Evolutionary conservation across 1,140 invertebrate species (phyloP).

Genomic region (Camponotus vicinus): DNA sequence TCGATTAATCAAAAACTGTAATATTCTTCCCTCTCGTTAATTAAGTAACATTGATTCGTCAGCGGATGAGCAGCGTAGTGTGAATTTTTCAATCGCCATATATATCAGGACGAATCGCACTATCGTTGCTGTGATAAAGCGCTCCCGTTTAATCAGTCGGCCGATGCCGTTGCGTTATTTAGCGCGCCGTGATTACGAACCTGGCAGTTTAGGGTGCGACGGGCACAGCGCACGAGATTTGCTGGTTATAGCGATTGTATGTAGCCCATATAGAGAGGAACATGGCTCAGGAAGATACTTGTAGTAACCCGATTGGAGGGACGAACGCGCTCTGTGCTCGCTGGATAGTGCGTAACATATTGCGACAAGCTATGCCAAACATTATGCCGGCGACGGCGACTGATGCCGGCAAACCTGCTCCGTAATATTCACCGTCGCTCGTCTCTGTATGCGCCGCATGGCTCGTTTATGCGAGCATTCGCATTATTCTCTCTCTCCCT

Average conservation of each 20-base stretch:
- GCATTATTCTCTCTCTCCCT: constrained; percentile 9
- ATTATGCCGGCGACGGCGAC: constrained; percentile 80
- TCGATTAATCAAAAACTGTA: neutral
- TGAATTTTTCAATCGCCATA: constrained; percentile 40
- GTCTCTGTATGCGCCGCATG: constrained; percentile 26
- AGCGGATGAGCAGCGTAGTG: neutral
- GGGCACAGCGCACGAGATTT: constrained; percentile 43
- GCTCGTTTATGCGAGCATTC: constrained; percentile 55
- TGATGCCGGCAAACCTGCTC: constrained; percentile 78
- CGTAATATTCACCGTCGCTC: constrained; percentile 59
- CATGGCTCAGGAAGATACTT: constrained; percentile 60
- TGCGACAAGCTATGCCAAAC: constrained; percentile 82
- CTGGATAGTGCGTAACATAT: constrained; percentile 79
- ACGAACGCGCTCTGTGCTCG: constrained; percentile 30
- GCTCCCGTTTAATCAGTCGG: constrained; percentile 56
- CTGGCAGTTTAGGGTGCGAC: constrained; percentile 60
- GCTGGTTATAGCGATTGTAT: constrained; percentile 70
- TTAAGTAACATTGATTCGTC: neutral
- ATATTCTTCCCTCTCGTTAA: neutral
- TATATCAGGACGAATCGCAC: constrained; percentile 1
- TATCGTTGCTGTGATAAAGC: constrained; percentile 39
- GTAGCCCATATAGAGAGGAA: constrained; percentile 54
- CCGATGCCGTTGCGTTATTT: constrained; percentile 67
- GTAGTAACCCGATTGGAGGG: constrained; percentile 82
- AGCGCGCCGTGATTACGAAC: constrained; percentile 70